Percentiles rank a stretch among this genome's conserved stretches.
These are phyloP conservation scores for Marmota flaviventris DNA, from an alignment of 2,113 vertebrate species.

Conservation along the genomic window DNA sequence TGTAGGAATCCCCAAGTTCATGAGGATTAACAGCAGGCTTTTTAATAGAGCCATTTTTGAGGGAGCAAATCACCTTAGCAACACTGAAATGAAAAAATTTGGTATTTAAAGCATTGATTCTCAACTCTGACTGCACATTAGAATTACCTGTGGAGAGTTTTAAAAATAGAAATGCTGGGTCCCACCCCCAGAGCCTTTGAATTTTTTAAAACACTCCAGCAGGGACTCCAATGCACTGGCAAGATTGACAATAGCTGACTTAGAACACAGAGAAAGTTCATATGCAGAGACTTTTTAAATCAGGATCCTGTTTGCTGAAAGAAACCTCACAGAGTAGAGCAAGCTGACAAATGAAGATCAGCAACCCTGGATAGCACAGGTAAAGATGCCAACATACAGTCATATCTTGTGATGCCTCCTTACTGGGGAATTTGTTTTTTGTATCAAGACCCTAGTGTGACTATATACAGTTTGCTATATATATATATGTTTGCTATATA, in stretches of 20 bases:
- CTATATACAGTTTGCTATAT: background rate
- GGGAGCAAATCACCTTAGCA: background rate
- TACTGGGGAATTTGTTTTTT: background rate
- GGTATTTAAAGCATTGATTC: conserved; percentile 43
- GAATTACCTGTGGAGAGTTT: conserved; percentile 27
- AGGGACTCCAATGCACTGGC: background rate
- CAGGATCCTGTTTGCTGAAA: background rate
- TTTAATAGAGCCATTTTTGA: conserved; percentile 1
- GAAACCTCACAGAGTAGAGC: background rate
- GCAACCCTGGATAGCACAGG: background rate
- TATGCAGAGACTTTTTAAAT: background rate
- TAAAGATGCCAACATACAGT: too few species aligned
- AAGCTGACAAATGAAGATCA: background rate
- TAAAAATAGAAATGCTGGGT: background rate
- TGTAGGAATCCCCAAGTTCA: background rate
- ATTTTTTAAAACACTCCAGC: background rate
- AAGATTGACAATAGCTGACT: background rate
- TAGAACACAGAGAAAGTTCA: background rate
- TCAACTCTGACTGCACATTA: background rate
- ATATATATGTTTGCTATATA: background rate
- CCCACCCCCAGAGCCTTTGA: background rate
- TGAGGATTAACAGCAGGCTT: background rate
- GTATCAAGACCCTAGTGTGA: background rate
- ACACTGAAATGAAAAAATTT: conserved; percentile 31
- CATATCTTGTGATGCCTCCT: background rate